Base-by-base conservation (phyloP, 2,797 vertebrate species). In the Aldrovandia affinis region DNA sequence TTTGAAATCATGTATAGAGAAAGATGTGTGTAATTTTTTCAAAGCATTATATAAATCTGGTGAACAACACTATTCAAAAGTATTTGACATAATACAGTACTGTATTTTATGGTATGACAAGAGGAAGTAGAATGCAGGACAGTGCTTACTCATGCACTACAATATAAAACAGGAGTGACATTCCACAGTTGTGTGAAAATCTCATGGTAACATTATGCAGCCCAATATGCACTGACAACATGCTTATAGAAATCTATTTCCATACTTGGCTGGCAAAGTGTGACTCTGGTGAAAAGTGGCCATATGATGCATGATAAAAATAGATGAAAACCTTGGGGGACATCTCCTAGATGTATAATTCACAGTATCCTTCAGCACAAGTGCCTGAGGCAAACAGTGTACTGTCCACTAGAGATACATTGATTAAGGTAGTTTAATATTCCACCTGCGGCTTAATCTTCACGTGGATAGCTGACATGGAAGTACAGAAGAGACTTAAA, bases 371-470 rank as follows among this genome's bases (percentile, higher is more conserved):
- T 25, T 77, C 25, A 44, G 25, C 12, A 36, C 20, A 39, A 77
- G 22, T 9, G 39, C 73, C 73, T 47, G 42, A 77, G 73, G 73
- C 73, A 77, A 5, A 44, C 42, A 10, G 42, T 77, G n/a, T 30
- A 77, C 73, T 77, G 73, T 47, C 39, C 73, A 77, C 73, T 10
- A 2, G 73, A 77, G 20, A 77, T 39, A n/a, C n/a, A 47, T 25
- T 18, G 0, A 8, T 47, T 44, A 47, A n/a, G 73, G 25, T 47
- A 47, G 73, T 44, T 47, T 44, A 77, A 44, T 44, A 47, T 77
- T 77, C 73, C 42, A 77, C 39, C 73, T 77, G 73, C 47, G 25
- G 73, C 42, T 42, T 77, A 77, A 77, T 77, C 39, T 77, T 70
- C 68, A 36, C 25, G 42, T 47, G 42, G 73, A 77, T 28, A 77